Evolutionary conservation across 2,797 vertebrate species (phyloP), one percentile per base, ranked within the genome.

Genomic region (Columba guinea): DNA sequence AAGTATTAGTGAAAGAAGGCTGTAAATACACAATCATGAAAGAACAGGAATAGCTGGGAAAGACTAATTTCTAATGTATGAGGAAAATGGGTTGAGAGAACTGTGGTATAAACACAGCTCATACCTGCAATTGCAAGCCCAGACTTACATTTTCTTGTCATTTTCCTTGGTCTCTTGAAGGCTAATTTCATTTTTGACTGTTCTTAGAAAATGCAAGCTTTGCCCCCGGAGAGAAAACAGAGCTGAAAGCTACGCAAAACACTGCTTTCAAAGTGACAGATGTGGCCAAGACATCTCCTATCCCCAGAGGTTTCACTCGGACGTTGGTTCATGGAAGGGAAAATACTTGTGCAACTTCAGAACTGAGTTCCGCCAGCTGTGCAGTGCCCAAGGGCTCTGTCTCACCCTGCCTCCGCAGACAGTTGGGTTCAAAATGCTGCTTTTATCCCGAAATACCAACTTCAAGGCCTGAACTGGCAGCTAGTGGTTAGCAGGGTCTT

Each of bases 341-440:
- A 95, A 95, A 95, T 78, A 62, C 37, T 95, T 95, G 87, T 84
- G 94, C 88, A 96, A 96, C 85, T 94, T 77, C 89, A 88, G 60
- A 87, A 44, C 80, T 51, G 90, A 95, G 65, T 44, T 88, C 55
- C 0, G 1, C 80, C 65, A 84, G 91, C 85, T 95, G 65, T 8
- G 8, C 59, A 37, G 74, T 69, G 85, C 91, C 92, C 85, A 82
- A 69, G 73, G 93, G 89, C 91, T 88, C 62, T 68, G 28, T 65
- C 82, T 94, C 6, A 2, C 69, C 62, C 83, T 90, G 89, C 35
- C 55, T 81, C 41, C 62, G 27, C 60, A 75, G 37, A 9, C 73
- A 13, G 28, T 90, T 39, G 60, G n/a, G 26, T 48, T 67, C 80
- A 65, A 85, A 88, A 85, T 37, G 49, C 53, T 83, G 19, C 71